These are phyloP conservation scores for Myiopsitta monachus DNA, from an alignment of 2,113 vertebrate genomes.

Conservation along the genomic window DNA sequence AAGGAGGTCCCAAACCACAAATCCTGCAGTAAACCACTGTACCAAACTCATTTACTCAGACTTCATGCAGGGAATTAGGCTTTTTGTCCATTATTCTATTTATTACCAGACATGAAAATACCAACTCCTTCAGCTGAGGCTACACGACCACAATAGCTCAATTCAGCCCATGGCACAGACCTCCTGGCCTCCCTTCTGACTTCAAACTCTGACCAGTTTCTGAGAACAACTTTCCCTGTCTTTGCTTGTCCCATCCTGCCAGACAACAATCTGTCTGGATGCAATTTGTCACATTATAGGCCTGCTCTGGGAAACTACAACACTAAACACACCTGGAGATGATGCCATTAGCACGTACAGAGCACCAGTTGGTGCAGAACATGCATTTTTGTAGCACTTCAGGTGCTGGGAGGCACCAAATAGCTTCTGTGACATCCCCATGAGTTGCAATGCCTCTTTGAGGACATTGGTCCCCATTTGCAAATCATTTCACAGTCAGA, in stretches of 20 bases:
- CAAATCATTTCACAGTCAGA: neutral
- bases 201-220: neutral
- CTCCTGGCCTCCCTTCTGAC: neutral
- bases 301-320: neutral
- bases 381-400: neutral
- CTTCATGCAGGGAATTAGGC: neutral
- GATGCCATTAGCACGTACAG: fast-evolving
- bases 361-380: neutral
- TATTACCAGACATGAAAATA: neutral
- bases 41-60: neutral
- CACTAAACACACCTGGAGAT: neutral
- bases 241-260: neutral
- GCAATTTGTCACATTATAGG: neutral
- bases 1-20: constrained; percentile 22
- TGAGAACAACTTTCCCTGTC: neutral
- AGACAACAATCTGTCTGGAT: neutral
- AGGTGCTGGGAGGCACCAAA: neutral
- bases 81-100: constrained; percentile 27
- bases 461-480: neutral
- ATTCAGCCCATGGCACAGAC: neutral
- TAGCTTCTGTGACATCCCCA: neutral
- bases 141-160: neutral
- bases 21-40: neutral
- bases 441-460: neutral
- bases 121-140: neutral